phyloP scores from a whole-genome alignment of 2,888 invertebrate species.

The Anodontia alba region DNA sequence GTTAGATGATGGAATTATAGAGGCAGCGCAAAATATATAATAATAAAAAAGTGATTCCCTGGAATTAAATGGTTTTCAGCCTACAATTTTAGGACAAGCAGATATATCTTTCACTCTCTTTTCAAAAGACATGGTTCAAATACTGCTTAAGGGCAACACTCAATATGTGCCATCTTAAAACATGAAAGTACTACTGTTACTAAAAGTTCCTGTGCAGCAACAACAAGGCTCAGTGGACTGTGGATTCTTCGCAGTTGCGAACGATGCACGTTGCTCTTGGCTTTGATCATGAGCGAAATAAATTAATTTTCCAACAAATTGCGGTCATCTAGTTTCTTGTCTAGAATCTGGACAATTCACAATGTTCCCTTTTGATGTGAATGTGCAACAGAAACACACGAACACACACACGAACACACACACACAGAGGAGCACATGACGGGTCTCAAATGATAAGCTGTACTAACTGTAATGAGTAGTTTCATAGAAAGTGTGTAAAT shows the following conservation, averaged over 20 bases:
- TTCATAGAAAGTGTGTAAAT: background rate
- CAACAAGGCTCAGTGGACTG: background rate
- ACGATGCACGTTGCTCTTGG: background rate
- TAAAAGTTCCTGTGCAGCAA: background rate
- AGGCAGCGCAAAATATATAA: background rate
- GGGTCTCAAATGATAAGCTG: background rate
- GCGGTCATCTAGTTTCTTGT: background rate
- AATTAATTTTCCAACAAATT: background rate
- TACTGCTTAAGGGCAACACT: background rate
- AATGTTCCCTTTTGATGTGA: background rate
- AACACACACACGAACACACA: background rate
- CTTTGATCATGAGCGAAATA: slow-evolving; percentile 1
- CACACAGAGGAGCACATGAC: background rate
- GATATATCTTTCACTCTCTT: background rate
- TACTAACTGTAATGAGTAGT: background rate
- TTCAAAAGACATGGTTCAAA: background rate
- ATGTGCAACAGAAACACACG: background rate
- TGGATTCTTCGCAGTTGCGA: background rate
- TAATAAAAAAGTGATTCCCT: background rate
- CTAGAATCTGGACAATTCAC: background rate
- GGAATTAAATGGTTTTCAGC: background rate
- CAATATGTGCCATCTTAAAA: background rate
- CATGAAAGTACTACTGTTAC: background rate
- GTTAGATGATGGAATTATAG: background rate
- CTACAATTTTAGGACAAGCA: background rate